phyloP scores from a whole-genome alignment of 2,888 invertebrate genomes.

The Tachina lurida region DNA sequence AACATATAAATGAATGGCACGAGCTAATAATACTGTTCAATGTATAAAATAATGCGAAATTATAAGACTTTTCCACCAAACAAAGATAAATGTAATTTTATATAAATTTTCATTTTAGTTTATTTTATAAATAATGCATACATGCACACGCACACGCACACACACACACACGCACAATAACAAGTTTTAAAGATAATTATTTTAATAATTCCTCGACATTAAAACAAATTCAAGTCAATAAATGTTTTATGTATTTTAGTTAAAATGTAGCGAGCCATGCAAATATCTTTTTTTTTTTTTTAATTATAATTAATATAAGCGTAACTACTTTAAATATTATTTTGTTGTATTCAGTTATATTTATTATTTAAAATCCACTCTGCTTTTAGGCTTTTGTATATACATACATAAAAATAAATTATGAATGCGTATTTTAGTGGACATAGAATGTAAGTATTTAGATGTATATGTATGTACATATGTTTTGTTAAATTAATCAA shows the following conservation, averaged over 20 bases:
- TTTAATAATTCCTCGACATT: slow-evolving; percentile 44
- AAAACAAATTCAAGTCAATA: slow-evolving; percentile 39
- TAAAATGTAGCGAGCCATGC: slow-evolving; percentile 35
- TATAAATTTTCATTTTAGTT: slow-evolving; percentile 50
- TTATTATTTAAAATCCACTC: slow-evolving; percentile 11
- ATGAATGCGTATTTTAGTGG: slow-evolving; percentile 30
- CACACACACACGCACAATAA: too few relatives aligned
- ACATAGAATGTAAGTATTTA: background rate
- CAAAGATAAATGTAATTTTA: slow-evolving; percentile 70
- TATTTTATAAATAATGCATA: slow-evolving; percentile 41
- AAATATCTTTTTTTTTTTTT: slow-evolving; percentile 37
- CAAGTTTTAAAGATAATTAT: slow-evolving; percentile 23
- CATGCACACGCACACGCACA: background rate
- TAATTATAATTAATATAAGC: slow-evolving; percentile 29
- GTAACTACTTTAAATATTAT: slow-evolving; percentile 39
- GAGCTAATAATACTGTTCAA: slow-evolving; percentile 8
- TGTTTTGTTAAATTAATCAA: slow-evolving; percentile 14
- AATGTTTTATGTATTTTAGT: slow-evolving; percentile 25
- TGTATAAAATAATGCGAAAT: slow-evolving; percentile 64
- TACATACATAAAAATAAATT: slow-evolving; percentile 38
- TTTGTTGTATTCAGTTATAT: slow-evolving; percentile 37
- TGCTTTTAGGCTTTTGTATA: slow-evolving; percentile 47
- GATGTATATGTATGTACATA: too few relatives aligned
- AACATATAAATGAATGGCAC: background rate
- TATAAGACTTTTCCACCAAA: slow-evolving; percentile 75